These are phyloP conservation scores for Anguilla marmorata DNA, from an alignment of 2,797 vertebrate species.

Conservation along the genomic window DNA sequence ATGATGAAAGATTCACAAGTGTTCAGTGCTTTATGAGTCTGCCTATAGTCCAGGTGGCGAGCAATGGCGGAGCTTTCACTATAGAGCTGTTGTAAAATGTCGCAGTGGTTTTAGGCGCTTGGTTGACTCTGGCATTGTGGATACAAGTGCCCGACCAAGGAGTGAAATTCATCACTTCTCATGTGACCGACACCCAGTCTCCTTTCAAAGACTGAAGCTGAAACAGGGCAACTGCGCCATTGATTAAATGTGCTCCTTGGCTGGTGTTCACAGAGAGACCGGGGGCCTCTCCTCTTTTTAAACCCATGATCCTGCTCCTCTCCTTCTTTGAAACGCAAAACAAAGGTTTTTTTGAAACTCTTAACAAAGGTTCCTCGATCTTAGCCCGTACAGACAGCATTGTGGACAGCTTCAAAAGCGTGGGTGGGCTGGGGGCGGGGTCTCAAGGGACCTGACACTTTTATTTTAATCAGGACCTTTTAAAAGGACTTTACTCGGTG, in stretches of 20 bases:
- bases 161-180: background rate
- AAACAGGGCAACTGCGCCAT: conserved; percentile 51
- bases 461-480: conserved; percentile 44
- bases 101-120: background rate
- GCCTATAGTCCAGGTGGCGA: background rate
- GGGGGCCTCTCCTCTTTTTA: conserved; percentile 48
- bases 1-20: background rate
- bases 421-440: conserved; percentile 50
- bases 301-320: conserved; percentile 50
- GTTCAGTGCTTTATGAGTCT: background rate
- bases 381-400: conserved; percentile 57
- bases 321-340: conserved; percentile 52
- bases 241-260: conserved; percentile 59
- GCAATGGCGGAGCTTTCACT: background rate
- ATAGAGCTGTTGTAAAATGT: background rate
- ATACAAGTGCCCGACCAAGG: background rate
- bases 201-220: conserved; percentile 42
- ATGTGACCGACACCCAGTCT: conserved; percentile 37
- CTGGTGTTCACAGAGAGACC: conserved; percentile 54
- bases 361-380: conserved; percentile 65
- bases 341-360: conserved; percentile 61
- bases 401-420: conserved; percentile 58
- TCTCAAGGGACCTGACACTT: conserved; percentile 51
- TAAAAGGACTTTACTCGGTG: background rate
- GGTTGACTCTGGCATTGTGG: background rate